A percentile compares a stretch with the other conserved stretches of the same genome.
Conservation (phyloP, 2,888 invertebrate species). For the Litoditis marina region DNA sequence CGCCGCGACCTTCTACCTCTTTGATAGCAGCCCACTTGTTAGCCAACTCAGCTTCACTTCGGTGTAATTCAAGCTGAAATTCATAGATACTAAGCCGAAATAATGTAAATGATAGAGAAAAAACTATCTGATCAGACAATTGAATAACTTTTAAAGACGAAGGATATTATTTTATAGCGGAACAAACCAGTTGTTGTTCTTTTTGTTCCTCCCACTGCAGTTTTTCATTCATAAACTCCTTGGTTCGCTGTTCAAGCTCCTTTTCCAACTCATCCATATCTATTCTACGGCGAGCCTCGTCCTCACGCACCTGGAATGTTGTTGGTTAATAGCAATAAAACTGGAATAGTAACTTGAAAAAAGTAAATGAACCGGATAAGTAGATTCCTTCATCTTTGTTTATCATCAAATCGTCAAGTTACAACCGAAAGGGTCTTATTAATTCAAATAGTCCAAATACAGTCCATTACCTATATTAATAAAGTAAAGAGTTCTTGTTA, state of each 20-base stretch:
- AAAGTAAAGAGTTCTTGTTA: no score
- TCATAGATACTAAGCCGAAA: no score
- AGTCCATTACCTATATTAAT: no score
- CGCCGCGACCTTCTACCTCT: constrained; percentile 9
- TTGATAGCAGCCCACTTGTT: constrained; percentile 6
- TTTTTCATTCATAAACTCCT: constrained; percentile 9
- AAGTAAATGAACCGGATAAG: no score
- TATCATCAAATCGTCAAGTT: no score
- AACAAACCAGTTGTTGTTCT: neutral
- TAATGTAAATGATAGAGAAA: no score
- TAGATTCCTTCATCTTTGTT: no score
- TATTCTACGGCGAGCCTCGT: constrained; percentile 4
- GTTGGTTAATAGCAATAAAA: neutral
- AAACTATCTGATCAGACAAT: no score
- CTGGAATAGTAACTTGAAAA: no score
- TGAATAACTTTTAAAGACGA: no score
- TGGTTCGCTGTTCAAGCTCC: neutral
- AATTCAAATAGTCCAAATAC: no score
- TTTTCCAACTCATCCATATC: constrained; percentile 9
- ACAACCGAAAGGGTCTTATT: no score
- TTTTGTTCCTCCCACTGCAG: constrained; percentile 9
- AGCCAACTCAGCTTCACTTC: constrained; percentile 1
- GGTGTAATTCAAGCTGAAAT: constrained; percentile 2
- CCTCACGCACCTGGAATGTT: constrained; percentile 4
- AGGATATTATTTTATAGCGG: neutral